phyloP scores from a whole-genome alignment of 2,888 invertebrate genomes.

The Eupithecia pulchellata region DNA sequence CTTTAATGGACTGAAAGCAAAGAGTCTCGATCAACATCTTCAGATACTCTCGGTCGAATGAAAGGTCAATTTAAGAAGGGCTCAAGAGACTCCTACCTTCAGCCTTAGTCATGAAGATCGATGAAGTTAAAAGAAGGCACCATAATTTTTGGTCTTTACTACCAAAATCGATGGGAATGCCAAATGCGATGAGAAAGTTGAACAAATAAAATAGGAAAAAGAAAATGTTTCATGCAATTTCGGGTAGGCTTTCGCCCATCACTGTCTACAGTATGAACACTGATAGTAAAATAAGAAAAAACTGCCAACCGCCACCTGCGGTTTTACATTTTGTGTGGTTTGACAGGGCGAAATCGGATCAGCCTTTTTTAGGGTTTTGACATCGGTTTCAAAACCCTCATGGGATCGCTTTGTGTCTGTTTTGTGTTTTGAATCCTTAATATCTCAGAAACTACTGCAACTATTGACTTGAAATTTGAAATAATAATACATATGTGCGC shows the following conservation, averaged over 20 bases:
- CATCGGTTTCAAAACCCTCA: no score
- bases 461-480: no score
- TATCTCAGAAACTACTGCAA: no score
- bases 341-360: not conserved
- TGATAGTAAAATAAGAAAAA: not conserved
- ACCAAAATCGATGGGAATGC: no score
- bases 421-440: no score
- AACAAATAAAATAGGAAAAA: not conserved
- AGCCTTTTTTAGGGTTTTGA: not conserved
- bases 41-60: not conserved
- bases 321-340: not conserved
- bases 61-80: not conserved
- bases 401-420: no score
- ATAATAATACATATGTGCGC: no score
- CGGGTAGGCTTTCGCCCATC: not conserved
- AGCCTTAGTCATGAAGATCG: not conserved
- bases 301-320: not conserved
- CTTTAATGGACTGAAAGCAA: not conserved
- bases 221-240: not conserved
- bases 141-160: not conserved
- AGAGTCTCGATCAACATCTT: not conserved
- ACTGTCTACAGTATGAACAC: not conserved
- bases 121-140: not conserved
- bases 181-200: not conserved
- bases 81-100: not conserved